These are phyloP conservation scores for Stenurella melanura DNA, from an alignment of 2,888 invertebrate genomes.

Conservation along the genomic window DNA sequence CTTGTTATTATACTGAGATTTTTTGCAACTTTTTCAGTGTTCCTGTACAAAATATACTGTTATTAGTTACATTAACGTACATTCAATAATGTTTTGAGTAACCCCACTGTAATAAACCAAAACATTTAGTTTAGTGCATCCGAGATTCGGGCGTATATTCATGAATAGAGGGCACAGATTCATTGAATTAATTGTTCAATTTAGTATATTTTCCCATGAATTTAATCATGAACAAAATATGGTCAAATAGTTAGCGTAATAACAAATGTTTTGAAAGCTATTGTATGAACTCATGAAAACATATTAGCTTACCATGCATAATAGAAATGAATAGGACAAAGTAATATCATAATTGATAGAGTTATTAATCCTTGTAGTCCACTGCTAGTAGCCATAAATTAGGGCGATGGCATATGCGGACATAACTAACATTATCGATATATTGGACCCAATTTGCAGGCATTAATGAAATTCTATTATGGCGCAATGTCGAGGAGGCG, in stretches of 20 bases:
- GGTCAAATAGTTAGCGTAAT: neutral
- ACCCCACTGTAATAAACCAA: no score
- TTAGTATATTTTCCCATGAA: slow-evolving; percentile 8
- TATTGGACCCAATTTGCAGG: neutral
- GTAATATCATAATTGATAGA: slow-evolving; percentile 13
- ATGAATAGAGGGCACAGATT: neutral
- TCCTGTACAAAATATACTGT: no score
- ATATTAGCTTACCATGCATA: neutral
- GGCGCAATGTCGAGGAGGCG: neutral
- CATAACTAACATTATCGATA: slow-evolving; percentile 9
- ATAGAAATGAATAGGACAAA: slow-evolving; percentile 8
- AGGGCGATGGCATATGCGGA: neutral
- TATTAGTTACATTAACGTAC: no score
- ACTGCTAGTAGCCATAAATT: slow-evolving; percentile 2
- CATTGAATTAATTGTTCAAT: neutral
- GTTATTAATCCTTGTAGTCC: slow-evolving; percentile 6
- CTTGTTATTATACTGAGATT: no score
- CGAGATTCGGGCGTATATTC: neutral
- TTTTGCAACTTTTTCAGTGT: no score
- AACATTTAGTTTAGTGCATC: neutral
- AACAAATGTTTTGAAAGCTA: slow-evolving; percentile 2
- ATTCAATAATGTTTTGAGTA: no score
- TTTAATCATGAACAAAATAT: neutral
- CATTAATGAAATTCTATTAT: neutral
- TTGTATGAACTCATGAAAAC: slow-evolving; percentile 7